Conservation (phyloP, 2,888 invertebrate genomes). For the Augochlorella aurata region DNA sequence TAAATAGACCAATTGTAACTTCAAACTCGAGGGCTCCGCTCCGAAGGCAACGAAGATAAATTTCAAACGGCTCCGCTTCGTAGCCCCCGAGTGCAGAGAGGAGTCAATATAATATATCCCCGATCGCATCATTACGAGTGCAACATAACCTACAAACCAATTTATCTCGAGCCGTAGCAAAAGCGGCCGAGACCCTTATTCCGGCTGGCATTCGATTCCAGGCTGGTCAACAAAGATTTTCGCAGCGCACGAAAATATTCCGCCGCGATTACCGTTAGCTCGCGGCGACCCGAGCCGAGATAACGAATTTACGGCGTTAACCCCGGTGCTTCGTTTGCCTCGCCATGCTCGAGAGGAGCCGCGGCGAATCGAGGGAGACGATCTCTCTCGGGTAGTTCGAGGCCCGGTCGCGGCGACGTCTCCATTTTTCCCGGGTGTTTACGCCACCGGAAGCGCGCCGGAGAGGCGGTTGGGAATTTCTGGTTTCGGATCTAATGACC, state of each 20-base stretch:
- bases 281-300: constrained; percentile 18
- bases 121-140: too few species aligned
- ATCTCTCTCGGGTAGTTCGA: background rate
- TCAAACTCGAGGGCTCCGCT: too few species aligned
- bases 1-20: too few species aligned
- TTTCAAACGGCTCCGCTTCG: too few species aligned
- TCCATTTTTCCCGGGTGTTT: constrained; percentile 17
- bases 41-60: too few species aligned
- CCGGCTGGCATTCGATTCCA: background rate
- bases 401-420: constrained; percentile 1
- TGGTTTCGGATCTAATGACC: background rate
- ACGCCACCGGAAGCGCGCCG: constrained; percentile 16
- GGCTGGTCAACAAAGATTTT: background rate
- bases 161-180: too few species aligned
- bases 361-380: background rate
- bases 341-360: background rate
- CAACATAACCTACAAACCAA: too few species aligned
- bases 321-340: background rate
- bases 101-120: too few species aligned
- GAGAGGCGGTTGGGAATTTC: background rate
- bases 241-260: background rate
- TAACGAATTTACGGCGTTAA: constrained; percentile 40
- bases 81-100: too few species aligned
- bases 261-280: constrained; percentile 35
- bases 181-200: too few species aligned